These are phyloP conservation scores for Phoeniculus purpureus DNA, from an alignment of 2,797 vertebrate genomes.

Conservation along the genomic window DNA sequence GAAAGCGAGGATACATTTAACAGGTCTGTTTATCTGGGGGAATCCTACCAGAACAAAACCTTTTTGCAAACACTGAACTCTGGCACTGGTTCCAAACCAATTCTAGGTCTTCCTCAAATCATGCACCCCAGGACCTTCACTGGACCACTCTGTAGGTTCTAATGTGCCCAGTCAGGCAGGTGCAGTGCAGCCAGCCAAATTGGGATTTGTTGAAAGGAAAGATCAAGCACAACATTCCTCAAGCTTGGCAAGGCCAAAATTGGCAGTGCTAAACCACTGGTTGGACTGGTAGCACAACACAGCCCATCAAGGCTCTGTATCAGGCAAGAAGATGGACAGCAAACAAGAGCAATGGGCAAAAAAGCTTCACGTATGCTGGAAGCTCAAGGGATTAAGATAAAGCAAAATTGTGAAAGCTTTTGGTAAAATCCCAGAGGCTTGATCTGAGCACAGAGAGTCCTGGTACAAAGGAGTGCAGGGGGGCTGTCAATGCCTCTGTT, in stretches of 20 bases:
- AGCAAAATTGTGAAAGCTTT: neutral
- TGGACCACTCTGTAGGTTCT: neutral
- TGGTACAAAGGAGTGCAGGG: neutral
- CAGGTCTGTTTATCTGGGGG: neutral
- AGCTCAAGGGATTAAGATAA: neutral
- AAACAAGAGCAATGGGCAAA: neutral
- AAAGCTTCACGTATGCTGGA: neutral
- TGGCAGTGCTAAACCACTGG: neutral
- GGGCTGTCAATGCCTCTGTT: neutral
- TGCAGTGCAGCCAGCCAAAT: neutral
- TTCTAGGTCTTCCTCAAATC: neutral
- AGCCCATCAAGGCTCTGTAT: neutral
- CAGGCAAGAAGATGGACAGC: neutral
- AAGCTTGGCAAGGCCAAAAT: neutral
- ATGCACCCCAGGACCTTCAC: neutral
- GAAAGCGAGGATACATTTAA: neutral
- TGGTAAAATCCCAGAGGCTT: neutral
- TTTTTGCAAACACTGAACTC: neutral
- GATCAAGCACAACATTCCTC: neutral
- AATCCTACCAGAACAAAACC: neutral
- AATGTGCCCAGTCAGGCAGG: neutral
- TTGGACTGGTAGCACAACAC: too few relatives aligned
- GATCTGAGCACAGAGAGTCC: neutral
- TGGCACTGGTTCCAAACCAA: neutral
- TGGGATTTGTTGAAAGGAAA: neutral